A percentile compares a stretch with the other conserved stretches of the same genome.
Conservation (phyloP, 2,888 invertebrate species). For the Encarsia formosa region DNA sequence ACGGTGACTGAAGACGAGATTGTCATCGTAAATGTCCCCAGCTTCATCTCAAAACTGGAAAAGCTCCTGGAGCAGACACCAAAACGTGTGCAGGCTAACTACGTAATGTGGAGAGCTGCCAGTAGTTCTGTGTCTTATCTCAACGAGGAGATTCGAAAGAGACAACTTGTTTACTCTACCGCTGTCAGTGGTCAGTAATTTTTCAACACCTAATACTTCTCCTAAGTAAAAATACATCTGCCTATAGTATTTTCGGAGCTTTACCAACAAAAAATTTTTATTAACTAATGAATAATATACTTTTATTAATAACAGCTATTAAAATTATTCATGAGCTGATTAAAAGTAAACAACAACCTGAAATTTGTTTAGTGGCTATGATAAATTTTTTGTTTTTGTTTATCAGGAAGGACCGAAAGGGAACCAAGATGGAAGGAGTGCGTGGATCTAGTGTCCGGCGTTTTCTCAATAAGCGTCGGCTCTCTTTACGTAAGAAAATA, state of each 20-base stretch:
- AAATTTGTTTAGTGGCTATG: too few relatives aligned
- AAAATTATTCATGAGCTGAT: neutral
- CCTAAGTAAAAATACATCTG: too few relatives aligned
- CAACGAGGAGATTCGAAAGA: slow-evolving; percentile 70
- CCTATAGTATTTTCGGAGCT: too few relatives aligned
- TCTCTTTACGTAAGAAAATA: slow-evolving; percentile 83
- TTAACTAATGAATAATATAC: too few relatives aligned
- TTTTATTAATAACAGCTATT: too few relatives aligned
- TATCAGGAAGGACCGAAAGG: slow-evolving; percentile 63
- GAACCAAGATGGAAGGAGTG: slow-evolving; percentile 92
- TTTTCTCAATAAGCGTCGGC: slow-evolving; percentile 72
- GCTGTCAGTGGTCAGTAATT: slow-evolving; percentile 65
- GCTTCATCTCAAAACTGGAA: slow-evolving; percentile 72
- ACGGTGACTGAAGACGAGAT: slow-evolving; percentile 65
- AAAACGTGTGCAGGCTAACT: slow-evolving; percentile 76
- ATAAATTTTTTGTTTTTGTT: neutral
- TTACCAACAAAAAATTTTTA: too few relatives aligned
- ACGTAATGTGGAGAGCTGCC: slow-evolving; percentile 87
- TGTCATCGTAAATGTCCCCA: slow-evolving; percentile 80
- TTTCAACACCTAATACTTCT: too few relatives aligned
- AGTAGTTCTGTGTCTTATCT: slow-evolving; percentile 78
- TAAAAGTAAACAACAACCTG: neutral
- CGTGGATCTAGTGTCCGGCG: slow-evolving; percentile 73
- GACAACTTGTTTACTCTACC: slow-evolving; percentile 77
- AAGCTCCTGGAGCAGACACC: slow-evolving; percentile 57